A percentile compares a stretch with the other conserved stretches of the same genome.
Evolutionary conservation across 2,113 vertebrate species (phyloP).

Genomic region (Peromyscus polionotus): DNA sequence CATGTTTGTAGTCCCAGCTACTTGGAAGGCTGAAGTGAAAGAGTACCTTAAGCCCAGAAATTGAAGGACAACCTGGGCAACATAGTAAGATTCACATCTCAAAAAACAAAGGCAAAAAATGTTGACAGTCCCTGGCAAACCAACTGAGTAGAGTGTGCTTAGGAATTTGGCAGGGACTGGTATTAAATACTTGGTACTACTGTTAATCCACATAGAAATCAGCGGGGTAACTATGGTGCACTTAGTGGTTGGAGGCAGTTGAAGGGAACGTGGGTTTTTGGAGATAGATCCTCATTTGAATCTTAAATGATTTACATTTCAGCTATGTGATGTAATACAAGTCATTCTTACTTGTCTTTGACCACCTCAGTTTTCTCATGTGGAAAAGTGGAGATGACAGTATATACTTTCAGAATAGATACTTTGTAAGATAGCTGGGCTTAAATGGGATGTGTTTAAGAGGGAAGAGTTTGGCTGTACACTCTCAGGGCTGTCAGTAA

Average conservation of each 20-base stretch:
- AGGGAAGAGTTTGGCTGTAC: neutral
- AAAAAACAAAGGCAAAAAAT: neutral
- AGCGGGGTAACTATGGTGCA: neutral
- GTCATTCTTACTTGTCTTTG: neutral
- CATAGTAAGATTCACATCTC: neutral
- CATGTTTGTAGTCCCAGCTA: neutral
- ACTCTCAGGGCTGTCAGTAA: neutral
- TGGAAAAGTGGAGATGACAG: conserved; percentile 44
- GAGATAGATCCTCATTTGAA: conserved; percentile 38
- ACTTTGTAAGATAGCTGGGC: neutral
- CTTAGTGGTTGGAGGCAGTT: neutral
- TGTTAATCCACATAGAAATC: neutral
- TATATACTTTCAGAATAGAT: conserved; percentile 9
- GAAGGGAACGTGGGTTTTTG: neutral
- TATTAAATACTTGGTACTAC: neutral
- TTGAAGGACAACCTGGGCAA: neutral
- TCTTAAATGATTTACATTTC: conserved; percentile 30
- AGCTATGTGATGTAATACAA: conserved; percentile 41
- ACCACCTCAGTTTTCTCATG: conserved; percentile 57
- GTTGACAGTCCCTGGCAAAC: neutral
- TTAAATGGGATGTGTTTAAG: neutral
- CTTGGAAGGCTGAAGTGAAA: neutral
- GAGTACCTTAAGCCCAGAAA: neutral
- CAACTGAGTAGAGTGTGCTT: conserved; percentile 2
- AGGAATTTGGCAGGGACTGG: neutral